Percentiles rank a stretch among this genome's conserved stretches.
Conservation (phyloP, 2,888 invertebrate species). For the Cephalotes varians region DNA sequence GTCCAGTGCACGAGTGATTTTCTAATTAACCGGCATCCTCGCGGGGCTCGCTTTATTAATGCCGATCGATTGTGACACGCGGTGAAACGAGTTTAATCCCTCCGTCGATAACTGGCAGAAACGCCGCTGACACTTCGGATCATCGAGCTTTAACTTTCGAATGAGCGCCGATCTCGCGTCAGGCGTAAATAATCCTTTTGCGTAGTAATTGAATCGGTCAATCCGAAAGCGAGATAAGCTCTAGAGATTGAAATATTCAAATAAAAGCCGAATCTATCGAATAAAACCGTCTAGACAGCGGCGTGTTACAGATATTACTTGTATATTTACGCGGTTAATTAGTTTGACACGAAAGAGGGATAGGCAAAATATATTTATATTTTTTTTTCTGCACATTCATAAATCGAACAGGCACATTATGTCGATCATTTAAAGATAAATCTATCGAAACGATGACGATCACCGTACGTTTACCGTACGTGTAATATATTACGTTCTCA, state of each 20-base stretch:
- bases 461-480: not conserved
- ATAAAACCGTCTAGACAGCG: not conserved
- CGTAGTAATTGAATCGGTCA: constrained; percentile 27
- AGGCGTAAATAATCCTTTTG: constrained; percentile 27
- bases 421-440: not conserved
- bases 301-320: constrained; percentile 1
- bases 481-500: constrained; percentile 8
- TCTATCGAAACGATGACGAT: not conserved
- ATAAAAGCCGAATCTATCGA: not conserved
- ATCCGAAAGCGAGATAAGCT: constrained; percentile 29
- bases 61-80: constrained; percentile 7
- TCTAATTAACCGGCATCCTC: constrained; percentile 60
- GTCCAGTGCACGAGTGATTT: constrained; percentile 19
- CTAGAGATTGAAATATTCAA: constrained; percentile 10
- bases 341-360: not conserved
- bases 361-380: not conserved
- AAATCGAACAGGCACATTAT: not conserved
- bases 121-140: constrained; percentile 53
- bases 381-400: not conserved
- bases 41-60: constrained; percentile 65
- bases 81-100: constrained; percentile 60
- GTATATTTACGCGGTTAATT: not conserved
- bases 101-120: constrained; percentile 42
- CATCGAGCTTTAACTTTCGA: constrained; percentile 57
- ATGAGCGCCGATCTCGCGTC: constrained; percentile 32